Evolutionary conservation across 2,888 invertebrate species (phyloP), one percentile per base, ranked within the genome.

Genomic region (Melipona bicolor): DNA sequence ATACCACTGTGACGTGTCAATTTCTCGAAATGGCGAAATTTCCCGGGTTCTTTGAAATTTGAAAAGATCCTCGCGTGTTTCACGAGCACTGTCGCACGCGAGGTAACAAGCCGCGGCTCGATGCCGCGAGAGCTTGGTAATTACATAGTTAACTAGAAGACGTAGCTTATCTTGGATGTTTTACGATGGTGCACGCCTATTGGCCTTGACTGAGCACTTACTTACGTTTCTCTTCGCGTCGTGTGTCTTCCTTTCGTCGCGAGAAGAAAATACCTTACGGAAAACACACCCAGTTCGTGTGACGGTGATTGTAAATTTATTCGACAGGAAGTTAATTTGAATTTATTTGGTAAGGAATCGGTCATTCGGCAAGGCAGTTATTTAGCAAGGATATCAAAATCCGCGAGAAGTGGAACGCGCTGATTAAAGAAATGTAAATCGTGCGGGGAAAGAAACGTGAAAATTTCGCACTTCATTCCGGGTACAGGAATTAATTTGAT

Each of bases 81-180:
- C 52, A 5, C 52, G 71, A 43, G 0, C 43, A 19, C 11, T 62
- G 49, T 69, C 32, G 24, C 15, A 54, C 24, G 21, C 19, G 61
- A 61, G 68, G 74, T 76, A 81, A 78, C 54, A 61, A 75, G 75
- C 67, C 76, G 56, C 11, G 21, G 4, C 15, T 24, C 32, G 73
- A 62, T 43, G 78, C 71, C 50, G 61, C 49, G 24, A 61, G 52
- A 36, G 61, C 67, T 67, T 4, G 56, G 65, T 73, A 84, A 85
- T 85, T 85, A 81, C 72, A 70, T 62, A 61, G 32, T 85, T 78
- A 81, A 52, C 65, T 49, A 43, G 69, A 69, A 75, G 65, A 84
- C 68, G 59, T 56, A 64, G 73, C 75, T 82, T 72, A 79, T 68
- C 75, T 73, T 32, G 71, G 56, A 74, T 69, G 72, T 72, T 83